phyloP scores from a whole-genome alignment of 2,797 vertebrate species.

The Sebastes steindachneri region DNA sequence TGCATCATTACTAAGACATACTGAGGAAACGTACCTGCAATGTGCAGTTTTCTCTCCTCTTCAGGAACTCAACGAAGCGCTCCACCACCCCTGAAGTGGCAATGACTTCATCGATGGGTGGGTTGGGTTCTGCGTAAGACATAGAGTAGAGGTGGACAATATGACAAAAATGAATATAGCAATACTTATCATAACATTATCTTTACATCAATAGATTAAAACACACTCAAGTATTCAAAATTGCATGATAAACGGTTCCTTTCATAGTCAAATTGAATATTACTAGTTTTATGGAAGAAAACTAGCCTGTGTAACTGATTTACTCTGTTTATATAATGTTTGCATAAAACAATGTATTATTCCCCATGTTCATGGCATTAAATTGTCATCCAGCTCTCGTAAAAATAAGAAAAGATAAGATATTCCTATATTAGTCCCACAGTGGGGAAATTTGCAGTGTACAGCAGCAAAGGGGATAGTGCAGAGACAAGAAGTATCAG shows the following conservation, averaged over 20 bases:
- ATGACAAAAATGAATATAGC: not conserved
- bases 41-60: conserved; percentile 94
- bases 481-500: too few relatives aligned
- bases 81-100: conserved; percentile 94
- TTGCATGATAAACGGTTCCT: not conserved
- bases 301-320: not conserved
- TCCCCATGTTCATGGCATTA: not conserved
- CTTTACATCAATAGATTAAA: not conserved
- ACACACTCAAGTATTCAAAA: not conserved
- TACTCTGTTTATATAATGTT: not conserved
- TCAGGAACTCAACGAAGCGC: conserved; percentile 96
- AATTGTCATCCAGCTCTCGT: not conserved
- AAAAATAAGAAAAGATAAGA: not conserved
- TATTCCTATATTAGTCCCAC: too few relatives aligned
- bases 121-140: conserved; percentile 90
- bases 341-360: not conserved
- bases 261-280: not conserved
- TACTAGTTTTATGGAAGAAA: not conserved
- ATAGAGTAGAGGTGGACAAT: not conserved
- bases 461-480: too few relatives aligned
- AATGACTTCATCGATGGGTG: conserved; percentile 98
- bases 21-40: conserved; percentile 86
- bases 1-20: not conserved
- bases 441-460: too few relatives aligned
- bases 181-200: not conserved